Evolutionary conservation across 2,113 vertebrate genomes (phyloP).

Genomic region (Leptocoma aspasia): DNA sequence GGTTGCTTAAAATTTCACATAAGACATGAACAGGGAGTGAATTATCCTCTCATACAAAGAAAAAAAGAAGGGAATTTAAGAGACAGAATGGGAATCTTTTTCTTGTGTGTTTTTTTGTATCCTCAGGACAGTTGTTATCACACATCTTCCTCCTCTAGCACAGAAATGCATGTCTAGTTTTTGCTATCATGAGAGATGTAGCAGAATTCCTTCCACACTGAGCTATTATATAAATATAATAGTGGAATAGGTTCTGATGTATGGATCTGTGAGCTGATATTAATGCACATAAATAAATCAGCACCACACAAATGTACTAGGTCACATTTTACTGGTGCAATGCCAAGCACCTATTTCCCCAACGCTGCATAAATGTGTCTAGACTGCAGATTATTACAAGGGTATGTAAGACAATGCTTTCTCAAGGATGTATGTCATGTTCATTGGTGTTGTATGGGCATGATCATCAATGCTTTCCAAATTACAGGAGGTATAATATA

Average conservation of each 20-base stretch:
- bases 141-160: neutral
- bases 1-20: neutral
- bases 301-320: neutral
- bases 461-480: neutral
- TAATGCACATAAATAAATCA: neutral
- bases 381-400: neutral
- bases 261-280: neutral
- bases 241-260: neutral
- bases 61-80: neutral
- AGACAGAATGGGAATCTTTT: neutral
- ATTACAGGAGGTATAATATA: neutral
- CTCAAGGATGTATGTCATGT: neutral
- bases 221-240: neutral
- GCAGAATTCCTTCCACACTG: neutral
- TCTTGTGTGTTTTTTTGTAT: neutral
- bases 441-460: neutral
- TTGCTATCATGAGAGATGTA: neutral
- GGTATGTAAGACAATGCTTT: neutral
- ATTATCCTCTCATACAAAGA: neutral
- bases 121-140: neutral
- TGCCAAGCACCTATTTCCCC: neutral
- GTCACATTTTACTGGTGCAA: neutral
- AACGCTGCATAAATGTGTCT: neutral
- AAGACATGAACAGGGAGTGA: neutral
- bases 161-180: neutral